phyloP scores from a whole-genome alignment of 2,113 vertebrate genomes.

The Thryonomys swinderianus region DNA sequence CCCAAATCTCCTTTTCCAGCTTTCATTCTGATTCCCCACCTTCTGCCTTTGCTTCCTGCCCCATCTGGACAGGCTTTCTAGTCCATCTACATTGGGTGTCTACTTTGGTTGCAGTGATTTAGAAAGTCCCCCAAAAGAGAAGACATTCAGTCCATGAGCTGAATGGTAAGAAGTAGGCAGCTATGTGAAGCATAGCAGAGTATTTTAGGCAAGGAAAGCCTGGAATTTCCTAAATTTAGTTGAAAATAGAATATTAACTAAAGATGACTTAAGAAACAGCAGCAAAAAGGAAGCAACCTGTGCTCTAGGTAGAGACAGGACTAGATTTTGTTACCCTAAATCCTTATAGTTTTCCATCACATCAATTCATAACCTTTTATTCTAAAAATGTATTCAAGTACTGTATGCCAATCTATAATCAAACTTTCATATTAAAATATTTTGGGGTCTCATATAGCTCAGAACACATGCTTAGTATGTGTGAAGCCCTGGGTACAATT shows the following conservation, averaged over 20 bases:
- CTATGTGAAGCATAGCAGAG: not conserved
- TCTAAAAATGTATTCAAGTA: not conserved
- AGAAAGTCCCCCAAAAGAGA: not conserved
- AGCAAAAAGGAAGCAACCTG: not conserved
- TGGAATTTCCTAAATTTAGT: not conserved
- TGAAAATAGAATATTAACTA: not conserved
- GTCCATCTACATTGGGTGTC: not conserved
- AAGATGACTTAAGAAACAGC: not conserved
- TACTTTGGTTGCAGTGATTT: not conserved
- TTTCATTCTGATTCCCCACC: not conserved
- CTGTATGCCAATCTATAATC: not conserved
- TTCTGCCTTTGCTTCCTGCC: not conserved
- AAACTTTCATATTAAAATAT: not conserved
- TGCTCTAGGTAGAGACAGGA: not conserved
- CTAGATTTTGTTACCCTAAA: not conserved
- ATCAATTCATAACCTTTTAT: not conserved
- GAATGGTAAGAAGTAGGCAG: not conserved
- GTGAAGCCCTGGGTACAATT: not conserved
- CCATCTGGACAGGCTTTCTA: not conserved
- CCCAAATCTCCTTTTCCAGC: not conserved
- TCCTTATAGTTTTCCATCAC: not conserved
- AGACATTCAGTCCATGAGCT: not conserved
- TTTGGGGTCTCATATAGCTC: not conserved
- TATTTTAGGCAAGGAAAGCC: not conserved
- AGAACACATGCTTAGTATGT: not conserved